phyloP scores from a whole-genome alignment of 2,888 invertebrate genomes.

The Chaetogeoica ovagalla region DNA sequence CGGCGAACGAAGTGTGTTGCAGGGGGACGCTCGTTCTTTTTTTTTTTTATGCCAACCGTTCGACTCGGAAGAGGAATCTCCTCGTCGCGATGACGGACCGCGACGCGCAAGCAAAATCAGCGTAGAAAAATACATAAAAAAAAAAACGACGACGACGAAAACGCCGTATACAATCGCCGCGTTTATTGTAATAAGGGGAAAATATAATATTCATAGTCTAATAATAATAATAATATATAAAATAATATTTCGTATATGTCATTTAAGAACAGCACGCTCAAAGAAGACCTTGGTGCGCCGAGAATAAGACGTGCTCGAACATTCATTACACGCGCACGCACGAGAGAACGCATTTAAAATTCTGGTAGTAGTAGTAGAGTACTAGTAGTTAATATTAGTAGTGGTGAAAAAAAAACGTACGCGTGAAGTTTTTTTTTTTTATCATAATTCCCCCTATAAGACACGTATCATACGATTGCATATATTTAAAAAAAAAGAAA shows the following conservation, averaged over 20 bases:
- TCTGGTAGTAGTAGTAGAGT: neutral
- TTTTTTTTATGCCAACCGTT: too few species aligned
- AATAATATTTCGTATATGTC: slow-evolving; percentile 33
- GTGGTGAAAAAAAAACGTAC: neutral
- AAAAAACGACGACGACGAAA: too few species aligned
- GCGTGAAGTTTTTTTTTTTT: slow-evolving; percentile 11
- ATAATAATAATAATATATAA: neutral
- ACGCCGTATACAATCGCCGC: too few species aligned
- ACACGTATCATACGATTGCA: neutral
- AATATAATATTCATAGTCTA: slow-evolving; percentile 41
- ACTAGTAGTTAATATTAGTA: too few species aligned
- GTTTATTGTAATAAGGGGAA: neutral
- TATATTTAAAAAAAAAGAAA: neutral
- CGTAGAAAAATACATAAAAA: too few species aligned
- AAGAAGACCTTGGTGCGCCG: slow-evolving; percentile 36
- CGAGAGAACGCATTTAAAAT: slow-evolving; percentile 43
- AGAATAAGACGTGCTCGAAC: slow-evolving; percentile 41
- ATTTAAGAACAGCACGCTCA: slow-evolving; percentile 30
- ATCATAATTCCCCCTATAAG: slow-evolving; percentile 18
- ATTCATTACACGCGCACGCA: slow-evolving; percentile 35
- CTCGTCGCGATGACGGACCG: too few species aligned
- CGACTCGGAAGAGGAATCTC: too few species aligned
- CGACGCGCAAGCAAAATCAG: too few species aligned
- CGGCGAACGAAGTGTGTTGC: too few species aligned
- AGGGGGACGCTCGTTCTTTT: too few species aligned